These are phyloP conservation scores for Zaprionus obscuricornis DNA, from an alignment of 2,888 invertebrate genomes.

Conservation along the genomic window DNA sequence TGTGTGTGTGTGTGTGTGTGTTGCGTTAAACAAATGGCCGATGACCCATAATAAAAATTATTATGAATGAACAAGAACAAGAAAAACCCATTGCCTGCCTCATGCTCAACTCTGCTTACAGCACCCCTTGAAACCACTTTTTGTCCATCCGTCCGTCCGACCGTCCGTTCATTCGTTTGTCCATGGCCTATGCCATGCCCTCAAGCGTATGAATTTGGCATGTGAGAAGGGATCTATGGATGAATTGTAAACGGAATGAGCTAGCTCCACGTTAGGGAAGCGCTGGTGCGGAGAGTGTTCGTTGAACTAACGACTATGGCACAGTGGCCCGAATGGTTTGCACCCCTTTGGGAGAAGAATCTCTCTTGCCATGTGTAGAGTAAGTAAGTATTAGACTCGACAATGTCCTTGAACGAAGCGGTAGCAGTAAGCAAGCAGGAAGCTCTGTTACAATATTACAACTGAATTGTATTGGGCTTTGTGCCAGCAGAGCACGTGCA, in stretches of 20 bases:
- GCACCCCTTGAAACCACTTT: conserved; percentile 6
- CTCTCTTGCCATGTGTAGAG: background rate
- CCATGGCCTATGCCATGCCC: conserved; percentile 20
- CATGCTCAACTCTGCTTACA: too few relatives aligned
- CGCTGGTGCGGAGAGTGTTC: too few relatives aligned
- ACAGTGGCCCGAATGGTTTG: conserved; percentile 13
- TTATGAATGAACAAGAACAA: conserved; percentile 76
- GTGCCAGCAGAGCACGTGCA: conserved; percentile 67
- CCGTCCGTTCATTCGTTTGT: background rate
- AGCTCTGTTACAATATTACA: conserved; percentile 27
- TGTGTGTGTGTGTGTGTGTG: conserved; percentile 27
- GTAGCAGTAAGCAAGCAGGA: too few relatives aligned
- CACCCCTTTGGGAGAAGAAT: conserved; percentile 40
- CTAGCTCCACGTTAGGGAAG: too few relatives aligned
- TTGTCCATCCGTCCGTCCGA: background rate
- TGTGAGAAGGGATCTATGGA: background rate
- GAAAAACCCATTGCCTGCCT: conserved; percentile 78
- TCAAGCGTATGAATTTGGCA: conserved; percentile 32
- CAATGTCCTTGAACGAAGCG: conserved; percentile 27
- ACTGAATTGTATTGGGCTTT: conserved; percentile 52
- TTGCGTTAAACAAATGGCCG: conserved; percentile 76
- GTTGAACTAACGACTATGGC: conserved; percentile 22
- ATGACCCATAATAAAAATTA: conserved; percentile 79
- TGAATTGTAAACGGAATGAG: too few relatives aligned
- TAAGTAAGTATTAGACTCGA: conserved; percentile 4